Conservation (phyloP, 2,113 vertebrate species). For the Nymphicus hollandicus region DNA sequence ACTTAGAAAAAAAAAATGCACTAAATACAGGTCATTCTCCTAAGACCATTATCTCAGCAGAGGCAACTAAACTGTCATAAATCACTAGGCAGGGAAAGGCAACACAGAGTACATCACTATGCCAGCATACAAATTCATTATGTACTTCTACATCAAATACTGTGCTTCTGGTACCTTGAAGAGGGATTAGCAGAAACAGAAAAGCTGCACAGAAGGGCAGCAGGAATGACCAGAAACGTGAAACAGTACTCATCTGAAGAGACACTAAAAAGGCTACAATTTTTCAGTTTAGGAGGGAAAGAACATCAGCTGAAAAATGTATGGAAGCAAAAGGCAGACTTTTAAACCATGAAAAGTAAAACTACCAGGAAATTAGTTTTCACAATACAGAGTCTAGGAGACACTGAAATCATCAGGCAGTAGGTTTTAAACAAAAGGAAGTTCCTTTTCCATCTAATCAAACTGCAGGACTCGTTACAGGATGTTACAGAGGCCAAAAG, state of each 20-base stretch:
- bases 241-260: background rate
- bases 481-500: constrained; percentile 55
- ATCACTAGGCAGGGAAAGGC: background rate
- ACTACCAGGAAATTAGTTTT: background rate
- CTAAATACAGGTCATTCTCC: background rate
- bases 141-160: background rate
- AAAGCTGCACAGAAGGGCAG: background rate
- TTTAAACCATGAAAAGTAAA: background rate
- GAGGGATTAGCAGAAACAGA: background rate
- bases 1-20: background rate
- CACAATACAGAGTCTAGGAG: background rate
- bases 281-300: background rate
- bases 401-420: constrained; percentile 24
- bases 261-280: background rate
- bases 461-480: constrained; percentile 24
- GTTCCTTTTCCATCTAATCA: constrained; percentile 55
- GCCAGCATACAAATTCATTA: background rate
- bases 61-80: background rate
- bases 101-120: background rate
- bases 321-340: background rate
- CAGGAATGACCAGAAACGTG: background rate
- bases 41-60: background rate
- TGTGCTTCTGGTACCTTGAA: background rate
- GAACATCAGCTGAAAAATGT: background rate
- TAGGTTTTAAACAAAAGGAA: constrained; percentile 54